These are phyloP conservation scores for Heliopora coerulea DNA, from an alignment of 92 coral and sea anemone species.

Conservation along the genomic window DNA sequence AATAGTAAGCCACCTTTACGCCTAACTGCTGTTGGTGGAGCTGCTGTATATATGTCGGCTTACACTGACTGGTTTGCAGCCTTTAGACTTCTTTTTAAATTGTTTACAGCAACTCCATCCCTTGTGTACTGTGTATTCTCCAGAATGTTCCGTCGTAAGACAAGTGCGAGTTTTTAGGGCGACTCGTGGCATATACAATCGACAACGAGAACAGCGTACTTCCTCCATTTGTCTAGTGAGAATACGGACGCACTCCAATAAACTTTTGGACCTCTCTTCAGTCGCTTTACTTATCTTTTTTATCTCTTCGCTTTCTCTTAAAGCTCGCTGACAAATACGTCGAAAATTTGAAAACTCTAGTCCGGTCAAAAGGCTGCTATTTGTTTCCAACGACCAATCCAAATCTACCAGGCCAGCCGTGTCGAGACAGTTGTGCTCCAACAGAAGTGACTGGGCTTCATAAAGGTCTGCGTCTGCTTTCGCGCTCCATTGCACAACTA, in stretches of 20 bases:
- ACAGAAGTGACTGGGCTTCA: constrained; percentile 66
- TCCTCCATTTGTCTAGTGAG: constrained; percentile 92
- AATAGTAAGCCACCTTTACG: too few relatives aligned
- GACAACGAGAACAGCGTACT: constrained; percentile 90
- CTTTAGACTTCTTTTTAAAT: constrained; percentile 77
- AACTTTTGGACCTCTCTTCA: constrained; percentile 78
- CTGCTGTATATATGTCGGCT: constrained; percentile 53
- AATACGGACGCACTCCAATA: constrained; percentile 84
- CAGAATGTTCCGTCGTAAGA: constrained; percentile 80
- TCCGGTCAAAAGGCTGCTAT: constrained; percentile 56
- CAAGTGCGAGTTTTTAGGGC: constrained; percentile 92
- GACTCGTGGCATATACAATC: constrained; percentile 81
- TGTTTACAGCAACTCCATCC: constrained; percentile 98
- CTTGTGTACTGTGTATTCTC: constrained; percentile 64
- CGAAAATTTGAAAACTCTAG: constrained; percentile 70
- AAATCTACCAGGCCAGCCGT: constrained; percentile 68
- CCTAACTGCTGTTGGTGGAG: constrained; percentile 10
- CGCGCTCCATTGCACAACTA: constrained; percentile 81
- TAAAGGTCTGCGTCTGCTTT: constrained; percentile 60
- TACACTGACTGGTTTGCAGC: constrained; percentile 83
- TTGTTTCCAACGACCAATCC: constrained; percentile 88
- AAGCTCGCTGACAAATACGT: constrained; percentile 70
- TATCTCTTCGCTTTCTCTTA: constrained; percentile 64
- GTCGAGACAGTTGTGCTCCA: constrained; percentile 76
- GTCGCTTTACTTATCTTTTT: constrained; percentile 59